Base-by-base conservation (phyloP, 2,888 invertebrate genomes). In the Eretmocerus hayati region DNA sequence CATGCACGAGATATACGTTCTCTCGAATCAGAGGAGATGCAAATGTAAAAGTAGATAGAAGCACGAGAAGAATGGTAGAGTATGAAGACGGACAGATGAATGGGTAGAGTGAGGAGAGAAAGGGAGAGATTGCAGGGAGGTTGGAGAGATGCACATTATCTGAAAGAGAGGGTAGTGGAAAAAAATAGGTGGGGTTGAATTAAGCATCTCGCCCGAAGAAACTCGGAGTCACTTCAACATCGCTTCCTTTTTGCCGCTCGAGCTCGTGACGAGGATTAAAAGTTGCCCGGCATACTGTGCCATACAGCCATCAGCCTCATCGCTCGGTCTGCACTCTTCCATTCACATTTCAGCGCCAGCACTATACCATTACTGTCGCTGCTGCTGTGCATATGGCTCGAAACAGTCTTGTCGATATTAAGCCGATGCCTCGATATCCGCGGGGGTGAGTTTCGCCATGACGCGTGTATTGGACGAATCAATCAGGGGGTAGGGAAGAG, bases 201-300 rank as follows among this genome's bases (percentile, higher is more conserved):
- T 66, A 69, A 69, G 69, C 69, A 69, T 69, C 67, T 68, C 67
- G 69, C 67, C 66, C 64, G 67, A 69, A 69, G 69, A 69, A 67
- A 68, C 67, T 68, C 63, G 63, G 63, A 69, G 67, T 68, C 69
- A 68, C 68, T 69, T 68, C 65, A 65, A 55, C 63, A 55, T 62
- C 63, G 59, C 59, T 62, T 64, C 63, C 62, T 55, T 55, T 50
- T 57, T 44, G 23, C 36, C 22, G 22, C 38, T 5, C 21, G 33
- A 9, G 33, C 60, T 59, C 59, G 63, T 62, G 66, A 65, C 66
- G 66, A 67, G 69, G 69, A 70, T 70, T 70, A 70, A 70, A 70
- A 68, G 69, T 66, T 68, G 69, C 66, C 64, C 65, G 61, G 35
- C n/a, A n/a, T n/a, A n/a, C 50, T 40, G 26, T 50, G 37, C 5